phyloP scores from a whole-genome alignment of 2,113 vertebrate genomes.

The Osmerus eperlanus region DNA sequence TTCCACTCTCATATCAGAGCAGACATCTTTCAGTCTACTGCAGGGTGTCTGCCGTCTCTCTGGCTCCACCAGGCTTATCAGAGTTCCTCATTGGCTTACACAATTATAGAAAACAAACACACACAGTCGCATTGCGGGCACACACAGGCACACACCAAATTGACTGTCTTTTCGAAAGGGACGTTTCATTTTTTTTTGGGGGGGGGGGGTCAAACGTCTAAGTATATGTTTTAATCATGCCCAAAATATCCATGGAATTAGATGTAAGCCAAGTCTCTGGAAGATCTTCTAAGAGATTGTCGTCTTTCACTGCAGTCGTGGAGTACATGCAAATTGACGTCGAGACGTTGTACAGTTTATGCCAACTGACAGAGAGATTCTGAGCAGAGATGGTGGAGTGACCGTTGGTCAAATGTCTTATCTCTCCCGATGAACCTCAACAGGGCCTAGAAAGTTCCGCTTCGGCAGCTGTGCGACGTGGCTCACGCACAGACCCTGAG shows the following conservation, averaged over 20 bases:
- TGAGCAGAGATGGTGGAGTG: constrained; percentile 31
- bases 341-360: constrained; percentile 21
- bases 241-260: constrained; percentile 10
- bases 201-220: not conserved
- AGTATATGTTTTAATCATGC: not conserved
- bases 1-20: constrained; percentile 61
- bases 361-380: constrained; percentile 41
- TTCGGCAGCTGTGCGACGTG: constrained; percentile 19
- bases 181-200: not conserved
- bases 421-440: constrained; percentile 44
- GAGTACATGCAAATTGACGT: constrained; percentile 31
- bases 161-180: not conserved
- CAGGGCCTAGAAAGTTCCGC: constrained; percentile 32
- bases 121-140: constrained; percentile 14
- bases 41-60: constrained; percentile 58
- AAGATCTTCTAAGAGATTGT: constrained; percentile 14
- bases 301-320: constrained; percentile 13
- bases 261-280: not conserved
- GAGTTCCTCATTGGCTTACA: constrained; percentile 61
- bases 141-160: constrained; percentile 27
- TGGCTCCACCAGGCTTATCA: constrained; percentile 75
- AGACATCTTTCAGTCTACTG: constrained; percentile 65
- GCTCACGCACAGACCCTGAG: constrained; percentile 3
- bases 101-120: constrained; percentile 60
- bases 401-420: constrained; percentile 47